Evolutionary conservation across 2,113 vertebrate genomes (phyloP), one percentile per base, ranked within the genome.

Genomic region (Isurus oxyrinchus): DNA sequence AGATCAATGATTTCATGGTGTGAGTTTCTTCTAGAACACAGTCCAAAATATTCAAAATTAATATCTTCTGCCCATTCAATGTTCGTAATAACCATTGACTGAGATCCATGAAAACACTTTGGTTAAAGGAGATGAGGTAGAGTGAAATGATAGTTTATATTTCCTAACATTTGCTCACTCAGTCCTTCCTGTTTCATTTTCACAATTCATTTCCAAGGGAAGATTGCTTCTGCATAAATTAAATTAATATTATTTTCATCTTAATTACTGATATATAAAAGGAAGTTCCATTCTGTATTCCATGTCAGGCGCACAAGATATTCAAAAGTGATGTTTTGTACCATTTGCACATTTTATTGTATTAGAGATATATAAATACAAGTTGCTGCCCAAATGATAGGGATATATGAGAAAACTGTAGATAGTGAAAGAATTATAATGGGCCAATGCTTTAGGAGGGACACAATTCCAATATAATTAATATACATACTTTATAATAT

Each of bases 41-140:
- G 96, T 96, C 96, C 97, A 97, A 97, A 97, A 97, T 98, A 96
- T 98, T 97, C 97, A 98, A 97, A 98, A 98, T 97, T 97, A 96
- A 96, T 97, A 97, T 97, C 97, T 97, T 97, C 97, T 97, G 96
- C 96, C 97, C 81, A 81, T 96, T 96, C 96, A 97, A 97, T 98
- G 97, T 97, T 97, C 97, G 96, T 97, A 2, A 3, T 66, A 97
- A 98, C 96, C 63, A 94, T 97, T 97, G 96, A 96, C 86, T 96
- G 97, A 97, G 97, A 97, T 98, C 97, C 96, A 97, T 97, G 97
- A 98, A 98, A 97, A 98, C 96, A 96, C 97, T 97, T 93, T 97
- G 97, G 96, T 97, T 96, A 97, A 97, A 97, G 96, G 96, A 96
- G 96, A 97, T 96, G 96, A 96, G 44, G 72, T 35, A 97, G 97